Conservation (phyloP, 2,888 invertebrate genomes). For the Cryptus viduatorius region DNA sequence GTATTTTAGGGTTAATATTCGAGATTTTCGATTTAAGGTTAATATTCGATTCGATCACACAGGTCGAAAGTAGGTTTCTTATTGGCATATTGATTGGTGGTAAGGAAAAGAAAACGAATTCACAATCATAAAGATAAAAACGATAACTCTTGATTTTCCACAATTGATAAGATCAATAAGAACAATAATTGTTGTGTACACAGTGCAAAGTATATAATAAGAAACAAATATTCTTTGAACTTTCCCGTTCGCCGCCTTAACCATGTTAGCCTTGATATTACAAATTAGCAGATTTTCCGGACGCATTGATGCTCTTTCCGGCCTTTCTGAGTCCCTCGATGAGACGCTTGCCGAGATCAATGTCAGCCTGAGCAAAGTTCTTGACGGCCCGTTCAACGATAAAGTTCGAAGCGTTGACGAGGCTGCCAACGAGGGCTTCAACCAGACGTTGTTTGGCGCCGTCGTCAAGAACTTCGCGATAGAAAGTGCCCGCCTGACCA, state of each 20-base stretch:
- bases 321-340: slow-evolving; percentile 88
- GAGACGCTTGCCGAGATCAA: slow-evolving; percentile 92
- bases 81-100: background rate
- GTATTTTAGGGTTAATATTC: too few species aligned
- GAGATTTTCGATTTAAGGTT: too few species aligned
- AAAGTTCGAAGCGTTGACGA: slow-evolving; percentile 93
- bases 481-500: slow-evolving; percentile 93
- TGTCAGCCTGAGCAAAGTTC: slow-evolving; percentile 93
- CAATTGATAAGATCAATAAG: slow-evolving; percentile 17
- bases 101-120: background rate
- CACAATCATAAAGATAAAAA: slow-evolving; percentile 16
- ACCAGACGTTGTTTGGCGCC: slow-evolving; percentile 91
- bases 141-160: slow-evolving; percentile 35
- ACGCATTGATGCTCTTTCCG: slow-evolving; percentile 71
- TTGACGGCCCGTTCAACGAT: slow-evolving; percentile 95
- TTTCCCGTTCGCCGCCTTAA: background rate
- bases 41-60: too few species aligned
- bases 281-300: slow-evolving; percentile 79
- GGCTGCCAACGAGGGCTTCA: slow-evolving; percentile 92
- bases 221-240: background rate
- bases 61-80: too few species aligned
- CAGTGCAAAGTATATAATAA: background rate
- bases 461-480: slow-evolving; percentile 91
- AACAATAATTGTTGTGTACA: slow-evolving; percentile 15
- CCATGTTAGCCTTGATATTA: slow-evolving; percentile 61